Base-by-base conservation (phyloP, 2,888 invertebrate genomes). In the Bugulina stolonifera region DNA sequence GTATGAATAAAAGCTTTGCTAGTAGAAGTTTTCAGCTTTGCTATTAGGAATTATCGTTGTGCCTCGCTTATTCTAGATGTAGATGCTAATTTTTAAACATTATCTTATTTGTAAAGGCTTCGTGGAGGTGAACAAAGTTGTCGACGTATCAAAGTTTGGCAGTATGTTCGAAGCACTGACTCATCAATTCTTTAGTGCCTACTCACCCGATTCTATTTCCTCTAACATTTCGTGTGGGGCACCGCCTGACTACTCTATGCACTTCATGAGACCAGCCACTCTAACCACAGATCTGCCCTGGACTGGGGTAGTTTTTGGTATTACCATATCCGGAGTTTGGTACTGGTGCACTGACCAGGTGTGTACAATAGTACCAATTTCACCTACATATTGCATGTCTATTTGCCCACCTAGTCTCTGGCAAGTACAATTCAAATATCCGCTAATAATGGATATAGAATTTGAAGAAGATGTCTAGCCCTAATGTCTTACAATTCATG, bases 291-390 rank as follows among this genome's bases (percentile, higher is more conserved):
- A 76, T 54, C 78, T 81, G 29, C 83, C 83, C 1, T 83, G 83
- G 83, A 78, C 82, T 0, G 83, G 83, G 29, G 78, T 82, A 54
- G 78, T 81, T 73, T 78, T 83, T 73, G 83, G 83, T n/a, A 75
- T 83, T 57, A 81, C 82, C n/a, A 80, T 83, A 54, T 81, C 81
- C 18, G 80, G 81, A 2, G 76, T 83, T 2, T 83, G 83, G 83
- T 83, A 83, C 73, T 83, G 83, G 83, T 83, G 83, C 72, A 81
- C 83, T 5, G 83, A 83, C 74, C 83, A 83, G 81, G 83, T 82
- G 14, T n/a, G 55, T 64, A 2, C n/a, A n/a, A n/a, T n/a, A n/a
- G n/a, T n/a, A n/a, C n/a, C n/a, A 10, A 52, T 10, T 14, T 18
- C 10, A 52, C 52, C 18, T 14, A 14, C 10, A n/a, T n/a, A n/a